Percentiles rank a stretch among this genome's conserved stretches.
These are phyloP conservation scores for Micronycteris hirsuta DNA, from an alignment of 2,113 vertebrate genomes.

Conservation along the genomic window DNA sequence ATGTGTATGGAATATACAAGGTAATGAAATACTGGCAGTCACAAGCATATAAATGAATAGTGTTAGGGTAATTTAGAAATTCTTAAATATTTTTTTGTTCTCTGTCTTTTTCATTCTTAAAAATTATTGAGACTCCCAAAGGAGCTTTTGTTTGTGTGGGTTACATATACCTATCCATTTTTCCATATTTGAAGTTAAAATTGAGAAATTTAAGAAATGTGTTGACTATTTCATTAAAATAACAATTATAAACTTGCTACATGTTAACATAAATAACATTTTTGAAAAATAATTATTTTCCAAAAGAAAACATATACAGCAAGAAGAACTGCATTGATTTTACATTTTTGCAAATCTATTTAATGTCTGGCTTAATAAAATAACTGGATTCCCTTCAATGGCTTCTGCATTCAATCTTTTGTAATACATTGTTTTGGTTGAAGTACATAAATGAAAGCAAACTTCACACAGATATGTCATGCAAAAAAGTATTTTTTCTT, in stretches of 20 bases:
- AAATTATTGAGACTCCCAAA: neutral
- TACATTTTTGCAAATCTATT: neutral
- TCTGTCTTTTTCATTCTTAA: slow-evolving; percentile 17
- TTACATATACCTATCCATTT: neutral
- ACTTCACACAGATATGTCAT: neutral
- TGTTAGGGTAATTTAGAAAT: neutral
- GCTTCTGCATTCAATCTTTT: neutral
- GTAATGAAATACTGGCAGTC: neutral
- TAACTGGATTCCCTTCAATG: neutral
- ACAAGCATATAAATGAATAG: neutral
- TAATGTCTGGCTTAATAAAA: neutral
- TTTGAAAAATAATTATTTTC: neutral
- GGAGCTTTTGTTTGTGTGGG: neutral
- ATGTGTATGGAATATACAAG: neutral
- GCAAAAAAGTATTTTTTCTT: slow-evolving; percentile 7
- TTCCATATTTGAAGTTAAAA: neutral
- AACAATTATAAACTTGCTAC: neutral
- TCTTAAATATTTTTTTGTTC: neutral
- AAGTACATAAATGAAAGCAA: neutral
- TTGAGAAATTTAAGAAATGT: neutral
- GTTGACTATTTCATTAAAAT: neutral
- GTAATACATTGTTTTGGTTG: neutral
- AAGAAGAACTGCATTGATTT: neutral
- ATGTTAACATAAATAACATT: slow-evolving; percentile 6
- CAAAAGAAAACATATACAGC: neutral